Evolutionary conservation across 2,797 vertebrate species (phyloP).

Genomic region (Sebastes diploproa): DNA sequence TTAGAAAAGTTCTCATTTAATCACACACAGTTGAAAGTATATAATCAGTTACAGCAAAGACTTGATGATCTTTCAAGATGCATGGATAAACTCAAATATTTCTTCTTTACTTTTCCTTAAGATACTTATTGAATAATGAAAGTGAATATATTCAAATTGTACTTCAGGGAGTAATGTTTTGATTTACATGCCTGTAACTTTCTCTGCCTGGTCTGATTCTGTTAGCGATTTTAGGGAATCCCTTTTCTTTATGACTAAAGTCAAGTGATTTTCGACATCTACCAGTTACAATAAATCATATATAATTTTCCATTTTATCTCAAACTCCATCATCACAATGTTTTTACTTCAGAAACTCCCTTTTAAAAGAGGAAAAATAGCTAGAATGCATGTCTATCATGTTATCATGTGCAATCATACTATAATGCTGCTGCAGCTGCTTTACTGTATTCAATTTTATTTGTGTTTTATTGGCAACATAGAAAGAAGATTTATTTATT

Average conservation of each 20-base stretch:
- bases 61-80: neutral
- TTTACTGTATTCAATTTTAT: neutral
- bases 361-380: neutral
- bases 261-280: neutral
- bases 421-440: neutral
- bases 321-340: neutral
- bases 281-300: neutral
- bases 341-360: neutral
- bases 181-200: neutral
- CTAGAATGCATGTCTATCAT: neutral
- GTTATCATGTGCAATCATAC: neutral
- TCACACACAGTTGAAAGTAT: neutral
- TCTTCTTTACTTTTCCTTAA: neutral
- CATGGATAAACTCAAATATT: slow-evolving; percentile 1
- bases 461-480: neutral
- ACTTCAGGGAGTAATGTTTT: neutral
- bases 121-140: neutral
- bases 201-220: neutral
- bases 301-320: neutral
- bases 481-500: neutral
- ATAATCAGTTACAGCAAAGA: neutral
- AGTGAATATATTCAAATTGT: neutral
- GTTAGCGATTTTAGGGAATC: neutral
- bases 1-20: neutral
- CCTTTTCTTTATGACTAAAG: neutral